These are phyloP conservation scores for Mycogona germanica DNA, from an alignment of 2,888 invertebrate species.

Conservation along the genomic window DNA sequence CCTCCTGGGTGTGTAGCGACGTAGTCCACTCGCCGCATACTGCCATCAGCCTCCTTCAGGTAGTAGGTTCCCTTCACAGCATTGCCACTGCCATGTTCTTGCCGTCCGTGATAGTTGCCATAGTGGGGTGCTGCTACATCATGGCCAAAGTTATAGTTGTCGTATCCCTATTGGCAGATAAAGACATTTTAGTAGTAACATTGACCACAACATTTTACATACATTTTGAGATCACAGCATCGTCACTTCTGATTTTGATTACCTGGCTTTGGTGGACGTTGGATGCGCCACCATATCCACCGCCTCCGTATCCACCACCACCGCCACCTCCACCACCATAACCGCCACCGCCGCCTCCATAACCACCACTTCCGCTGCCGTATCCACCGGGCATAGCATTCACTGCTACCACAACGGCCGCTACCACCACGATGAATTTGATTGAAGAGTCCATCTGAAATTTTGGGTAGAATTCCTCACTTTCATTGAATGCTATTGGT, in stretches of 20 bases:
- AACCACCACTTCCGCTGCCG: neutral
- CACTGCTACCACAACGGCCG: neutral
- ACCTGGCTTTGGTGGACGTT: slow-evolving; percentile 5
- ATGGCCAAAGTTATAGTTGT: slow-evolving; percentile 14
- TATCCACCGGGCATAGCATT: neutral
- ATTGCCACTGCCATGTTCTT: slow-evolving; percentile 10
- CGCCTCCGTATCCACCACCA: slow-evolving; percentile 4
- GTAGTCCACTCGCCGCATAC: slow-evolving; percentile 15
- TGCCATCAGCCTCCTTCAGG: slow-evolving; percentile 15
- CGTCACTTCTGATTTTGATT: too few species aligned
- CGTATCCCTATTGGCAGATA: slow-evolving; percentile 2
- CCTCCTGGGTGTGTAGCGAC: slow-evolving; percentile 16
- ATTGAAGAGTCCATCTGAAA: neutral
- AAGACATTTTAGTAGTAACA: too few species aligned
- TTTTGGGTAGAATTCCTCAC: neutral
- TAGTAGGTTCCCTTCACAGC: slow-evolving; percentile 13
- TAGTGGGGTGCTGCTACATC: slow-evolving; percentile 16
- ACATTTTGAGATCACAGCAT: too few species aligned
- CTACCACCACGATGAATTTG: neutral
- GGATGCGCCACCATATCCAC: neutral
- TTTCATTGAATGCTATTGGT: neutral
- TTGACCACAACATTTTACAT: too few species aligned
- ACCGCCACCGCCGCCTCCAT: slow-evolving; percentile 4
- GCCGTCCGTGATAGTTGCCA: slow-evolving; percentile 13
- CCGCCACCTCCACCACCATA: neutral